phyloP scores from a whole-genome alignment of 2,113 vertebrate species.

The Uria aalge region DNA sequence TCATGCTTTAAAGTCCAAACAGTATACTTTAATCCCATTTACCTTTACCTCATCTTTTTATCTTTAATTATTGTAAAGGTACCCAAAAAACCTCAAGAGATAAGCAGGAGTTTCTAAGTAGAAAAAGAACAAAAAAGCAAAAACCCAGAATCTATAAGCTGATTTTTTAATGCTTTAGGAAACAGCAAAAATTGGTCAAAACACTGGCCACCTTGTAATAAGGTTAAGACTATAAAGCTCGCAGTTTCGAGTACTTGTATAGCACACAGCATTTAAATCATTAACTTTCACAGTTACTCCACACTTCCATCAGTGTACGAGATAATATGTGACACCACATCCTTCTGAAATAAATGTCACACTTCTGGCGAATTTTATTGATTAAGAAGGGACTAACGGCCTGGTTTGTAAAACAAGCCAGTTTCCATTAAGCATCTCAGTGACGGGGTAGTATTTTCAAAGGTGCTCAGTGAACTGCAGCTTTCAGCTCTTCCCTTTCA shows the following conservation, averaged over 20 bases:
- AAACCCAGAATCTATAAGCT: fast-evolving
- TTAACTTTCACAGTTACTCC: neutral
- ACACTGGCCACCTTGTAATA: neutral
- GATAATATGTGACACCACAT: neutral
- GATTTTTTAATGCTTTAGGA: neutral
- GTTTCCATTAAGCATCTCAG: neutral
- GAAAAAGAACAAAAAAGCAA: neutral
- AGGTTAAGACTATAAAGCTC: neutral
- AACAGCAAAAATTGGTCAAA: neutral
- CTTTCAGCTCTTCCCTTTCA: neutral
- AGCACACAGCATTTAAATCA: neutral
- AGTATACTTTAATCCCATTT: neutral
- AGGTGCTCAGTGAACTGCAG: neutral
- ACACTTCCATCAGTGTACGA: neutral
- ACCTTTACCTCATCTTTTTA: neutral
- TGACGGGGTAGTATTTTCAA: neutral
- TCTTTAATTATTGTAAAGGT: neutral
- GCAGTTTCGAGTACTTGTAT: fast-evolving
- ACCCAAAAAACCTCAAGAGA: neutral
- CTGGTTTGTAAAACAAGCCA: neutral
- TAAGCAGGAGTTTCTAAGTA: neutral
- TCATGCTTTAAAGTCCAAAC: neutral
- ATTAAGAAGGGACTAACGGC: neutral
- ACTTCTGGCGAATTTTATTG: neutral
- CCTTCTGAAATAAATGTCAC: neutral